These are phyloP conservation scores for Ethmia dodecea DNA, from an alignment of 2,888 invertebrate genomes.

Conservation along the genomic window DNA sequence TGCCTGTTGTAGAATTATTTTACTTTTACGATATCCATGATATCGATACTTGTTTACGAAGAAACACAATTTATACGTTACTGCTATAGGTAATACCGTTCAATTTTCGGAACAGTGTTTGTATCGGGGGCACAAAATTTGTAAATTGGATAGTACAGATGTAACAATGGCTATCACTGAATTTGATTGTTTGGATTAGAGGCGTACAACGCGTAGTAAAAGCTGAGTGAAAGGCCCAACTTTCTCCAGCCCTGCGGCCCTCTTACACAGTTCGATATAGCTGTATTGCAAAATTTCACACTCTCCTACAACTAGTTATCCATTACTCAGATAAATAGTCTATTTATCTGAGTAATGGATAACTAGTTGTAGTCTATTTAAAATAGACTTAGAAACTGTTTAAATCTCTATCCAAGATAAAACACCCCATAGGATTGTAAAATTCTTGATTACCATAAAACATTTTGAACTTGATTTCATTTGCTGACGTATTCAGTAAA, in stretches of 20 bases:
- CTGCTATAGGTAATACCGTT: too few species aligned
- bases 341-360: constrained; percentile 58
- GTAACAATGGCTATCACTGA: constrained; percentile 38
- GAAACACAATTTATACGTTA: too few species aligned
- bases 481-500: too few species aligned
- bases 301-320: constrained; percentile 53
- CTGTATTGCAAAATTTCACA: constrained; percentile 69
- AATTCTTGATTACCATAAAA: too few species aligned
- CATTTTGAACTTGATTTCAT: too few species aligned
- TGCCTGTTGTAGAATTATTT: too few species aligned
- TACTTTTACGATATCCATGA: too few species aligned
- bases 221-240: constrained; percentile 68
- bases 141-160: not conserved
- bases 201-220: constrained; percentile 39
- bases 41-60: too few species aligned
- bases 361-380: constrained; percentile 47
- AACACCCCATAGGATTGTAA: too few species aligned
- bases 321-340: constrained; percentile 56
- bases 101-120: too few species aligned
- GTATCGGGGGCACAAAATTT: too few species aligned
- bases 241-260: constrained; percentile 73
- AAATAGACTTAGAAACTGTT: constrained; percentile 41
- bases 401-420: too few species aligned
- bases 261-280: constrained; percentile 48
- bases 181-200: constrained; percentile 60